phyloP scores from a whole-genome alignment of 2,888 invertebrate genomes.

The Carabus problematicus region DNA sequence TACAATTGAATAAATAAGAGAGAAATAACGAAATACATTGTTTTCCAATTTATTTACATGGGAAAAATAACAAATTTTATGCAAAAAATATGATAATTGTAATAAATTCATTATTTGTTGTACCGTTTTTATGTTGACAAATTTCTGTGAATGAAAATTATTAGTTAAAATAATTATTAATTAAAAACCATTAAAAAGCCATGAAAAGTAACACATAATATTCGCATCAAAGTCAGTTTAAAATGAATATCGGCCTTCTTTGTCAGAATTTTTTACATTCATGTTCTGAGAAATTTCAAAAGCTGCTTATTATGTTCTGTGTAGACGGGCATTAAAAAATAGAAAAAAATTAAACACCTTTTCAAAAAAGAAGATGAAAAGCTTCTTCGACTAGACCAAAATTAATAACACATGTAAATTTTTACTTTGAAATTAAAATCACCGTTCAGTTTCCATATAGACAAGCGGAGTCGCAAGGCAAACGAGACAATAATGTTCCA shows the following conservation, averaged over 20 bases:
- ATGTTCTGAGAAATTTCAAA: conserved; percentile 34
- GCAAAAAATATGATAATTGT: too few species aligned
- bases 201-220: conserved; percentile 27
- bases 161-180: too few species aligned
- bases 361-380: conserved; percentile 24
- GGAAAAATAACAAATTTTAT: too few species aligned
- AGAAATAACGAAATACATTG: neutral
- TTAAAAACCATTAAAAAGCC: conserved; percentile 25
- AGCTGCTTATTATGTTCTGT: conserved; percentile 32
- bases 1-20: neutral
- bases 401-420: conserved; percentile 33
- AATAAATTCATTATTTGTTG: too few species aligned
- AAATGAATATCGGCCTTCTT: conserved; percentile 30
- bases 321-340: conserved; percentile 23
- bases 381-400: conserved; percentile 10
- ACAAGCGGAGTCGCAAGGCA: neutral
- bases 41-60: too few species aligned
- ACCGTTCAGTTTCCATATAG: too few species aligned
- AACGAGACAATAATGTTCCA: neutral
- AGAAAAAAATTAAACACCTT: conserved; percentile 33
- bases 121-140: too few species aligned
- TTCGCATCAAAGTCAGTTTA: conserved; percentile 38
- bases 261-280: conserved; percentile 24
- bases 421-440: neutral
- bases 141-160: neutral